phyloP scores from a whole-genome alignment of 1,140 invertebrate species.

The Drosophila sproati region DNA sequence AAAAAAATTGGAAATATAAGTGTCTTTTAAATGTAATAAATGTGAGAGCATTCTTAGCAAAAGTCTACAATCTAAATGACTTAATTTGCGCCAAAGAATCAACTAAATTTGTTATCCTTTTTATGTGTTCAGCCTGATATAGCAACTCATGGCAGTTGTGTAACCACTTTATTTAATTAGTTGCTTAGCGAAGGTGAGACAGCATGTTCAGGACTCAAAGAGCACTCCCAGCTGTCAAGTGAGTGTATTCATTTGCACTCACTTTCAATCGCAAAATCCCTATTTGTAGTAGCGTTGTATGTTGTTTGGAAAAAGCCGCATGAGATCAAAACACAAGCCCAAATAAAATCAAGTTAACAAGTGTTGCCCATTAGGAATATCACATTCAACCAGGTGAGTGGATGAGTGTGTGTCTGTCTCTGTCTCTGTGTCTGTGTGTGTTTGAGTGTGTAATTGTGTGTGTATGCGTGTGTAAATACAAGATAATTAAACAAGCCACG shows the following conservation, averaged over 20 bases:
- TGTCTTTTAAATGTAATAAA: too few species aligned
- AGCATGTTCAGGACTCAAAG: slow-evolving; percentile 20
- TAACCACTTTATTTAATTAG: slow-evolving; percentile 29
- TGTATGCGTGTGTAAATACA: slow-evolving; percentile 49
- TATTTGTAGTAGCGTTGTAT: not conserved
- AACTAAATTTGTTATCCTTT: slow-evolving; percentile 3
- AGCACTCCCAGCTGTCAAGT: slow-evolving; percentile 15
- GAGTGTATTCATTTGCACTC: slow-evolving; percentile 41
- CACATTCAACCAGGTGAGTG: slow-evolving; percentile 13
- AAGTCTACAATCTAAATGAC: not conserved
- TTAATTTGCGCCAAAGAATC: not conserved
- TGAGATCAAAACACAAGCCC: not conserved
- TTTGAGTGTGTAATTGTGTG: slow-evolving; percentile 5
- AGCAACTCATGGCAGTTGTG: slow-evolving; percentile 9
- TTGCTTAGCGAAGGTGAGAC: slow-evolving; percentile 8
- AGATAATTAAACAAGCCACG: slow-evolving; percentile 76
- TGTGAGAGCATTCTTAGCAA: too few species aligned
- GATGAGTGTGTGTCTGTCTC: slow-evolving; percentile 10
- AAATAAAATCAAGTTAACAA: slow-evolving; percentile 43
- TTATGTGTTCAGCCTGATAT: not conserved
- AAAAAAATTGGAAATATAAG: too few species aligned
- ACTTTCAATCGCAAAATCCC: slow-evolving; percentile 10
- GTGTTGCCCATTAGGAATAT: slow-evolving; percentile 44
- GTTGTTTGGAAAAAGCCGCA: not conserved
- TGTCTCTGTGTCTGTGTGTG: slow-evolving; percentile 12